phyloP scores from a whole-genome alignment of 2,797 vertebrate species.

The Pelochelys cantorii region DNA sequence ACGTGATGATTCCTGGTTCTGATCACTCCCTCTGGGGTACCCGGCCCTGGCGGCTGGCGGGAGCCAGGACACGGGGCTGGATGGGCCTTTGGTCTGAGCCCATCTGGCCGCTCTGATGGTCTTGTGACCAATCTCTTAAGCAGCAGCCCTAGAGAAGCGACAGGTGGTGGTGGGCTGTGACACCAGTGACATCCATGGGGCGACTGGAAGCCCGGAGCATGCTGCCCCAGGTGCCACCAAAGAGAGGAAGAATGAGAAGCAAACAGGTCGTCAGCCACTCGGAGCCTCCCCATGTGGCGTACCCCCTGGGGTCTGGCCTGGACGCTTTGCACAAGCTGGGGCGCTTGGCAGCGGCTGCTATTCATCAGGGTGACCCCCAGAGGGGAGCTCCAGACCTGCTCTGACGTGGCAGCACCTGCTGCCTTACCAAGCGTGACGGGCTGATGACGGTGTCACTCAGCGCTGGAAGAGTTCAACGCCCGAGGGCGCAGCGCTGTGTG shows the following conservation, averaged over 20 bases:
- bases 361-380: not conserved
- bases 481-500: not conserved
- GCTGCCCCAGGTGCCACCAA: not conserved
- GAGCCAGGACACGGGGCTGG: no score
- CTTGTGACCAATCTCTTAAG: not conserved
- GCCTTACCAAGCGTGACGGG: not conserved
- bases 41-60: no score
- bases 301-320: accelerated
- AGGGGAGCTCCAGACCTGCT: not conserved
- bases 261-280: not conserved
- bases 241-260: not conserved
- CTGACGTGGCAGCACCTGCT: not conserved
- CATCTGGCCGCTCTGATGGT: no score
- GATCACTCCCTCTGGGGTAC: no score
- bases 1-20: no score
- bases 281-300: not conserved
- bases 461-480: not conserved
- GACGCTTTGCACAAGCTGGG: not conserved
- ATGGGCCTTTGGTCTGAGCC: no score
- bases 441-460: not conserved
- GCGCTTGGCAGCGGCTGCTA: not conserved
- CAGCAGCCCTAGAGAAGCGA: not conserved
- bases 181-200: no score
- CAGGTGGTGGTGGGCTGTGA: not conserved
- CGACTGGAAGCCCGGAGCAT: not conserved